Evolutionary conservation across 1,140 invertebrate genomes (phyloP).

Genomic region (Pseudomyrmex sp.): DNA sequence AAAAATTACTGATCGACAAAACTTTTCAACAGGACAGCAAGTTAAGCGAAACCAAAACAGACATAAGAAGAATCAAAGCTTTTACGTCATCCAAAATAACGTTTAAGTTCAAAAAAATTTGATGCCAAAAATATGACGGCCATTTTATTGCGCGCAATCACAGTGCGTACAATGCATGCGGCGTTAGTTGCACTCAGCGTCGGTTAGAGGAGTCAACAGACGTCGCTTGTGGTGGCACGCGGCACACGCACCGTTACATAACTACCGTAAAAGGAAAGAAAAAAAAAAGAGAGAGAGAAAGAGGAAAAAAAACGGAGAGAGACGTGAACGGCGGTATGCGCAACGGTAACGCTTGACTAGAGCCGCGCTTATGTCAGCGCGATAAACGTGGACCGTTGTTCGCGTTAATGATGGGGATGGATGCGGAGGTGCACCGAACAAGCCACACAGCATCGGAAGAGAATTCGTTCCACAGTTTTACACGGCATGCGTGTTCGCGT

Average conservation of each 20-base stretch:
- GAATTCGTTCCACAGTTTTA: not conserved
- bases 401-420: slow-evolving; percentile 39
- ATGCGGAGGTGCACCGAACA: slow-evolving; percentile 55
- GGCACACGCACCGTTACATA: slow-evolving; percentile 24
- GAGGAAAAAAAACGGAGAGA: slow-evolving; percentile 41
- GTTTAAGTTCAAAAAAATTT: not conserved
- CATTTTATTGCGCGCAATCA: slow-evolving; percentile 23
- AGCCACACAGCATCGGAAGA: slow-evolving; percentile 47
- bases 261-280: slow-evolving; percentile 2
- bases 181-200: slow-evolving; percentile 81
- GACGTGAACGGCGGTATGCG: slow-evolving; percentile 43
- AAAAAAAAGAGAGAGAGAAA: slow-evolving; percentile 7
- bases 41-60: too few relatives aligned
- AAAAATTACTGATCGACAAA: too few relatives aligned
- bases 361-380: slow-evolving; percentile 23
- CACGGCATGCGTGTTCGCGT: not conserved
- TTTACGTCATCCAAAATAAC: not conserved
- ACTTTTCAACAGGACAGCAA: too few relatives aligned
- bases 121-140: slow-evolving; percentile 22
- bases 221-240: slow-evolving; percentile 24
- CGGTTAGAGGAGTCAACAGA: slow-evolving; percentile 69
- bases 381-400: slow-evolving; percentile 7
- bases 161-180: slow-evolving; percentile 83
- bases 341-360: slow-evolving; percentile 25
- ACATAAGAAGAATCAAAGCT: too few relatives aligned